Percentiles rank a stretch among this genome's conserved stretches.
phyloP scores from a whole-genome alignment of 2,113 vertebrate species.

The Gymnobelideus leadbeateri region DNA sequence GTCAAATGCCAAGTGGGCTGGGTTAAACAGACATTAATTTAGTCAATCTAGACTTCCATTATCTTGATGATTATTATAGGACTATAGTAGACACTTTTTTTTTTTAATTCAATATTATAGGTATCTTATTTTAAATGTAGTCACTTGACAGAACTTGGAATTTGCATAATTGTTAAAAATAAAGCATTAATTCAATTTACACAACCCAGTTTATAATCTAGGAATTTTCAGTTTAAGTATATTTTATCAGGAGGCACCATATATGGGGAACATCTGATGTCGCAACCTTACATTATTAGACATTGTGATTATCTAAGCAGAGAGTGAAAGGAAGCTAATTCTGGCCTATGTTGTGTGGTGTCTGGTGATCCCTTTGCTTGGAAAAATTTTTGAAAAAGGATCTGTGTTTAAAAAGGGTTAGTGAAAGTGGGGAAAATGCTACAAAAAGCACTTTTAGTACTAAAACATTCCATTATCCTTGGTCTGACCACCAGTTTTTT shows the following conservation, averaged over 20 bases:
- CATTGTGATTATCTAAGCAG: not conserved
- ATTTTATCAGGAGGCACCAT: not conserved
- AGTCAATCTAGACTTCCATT: not conserved
- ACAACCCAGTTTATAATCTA: not conserved
- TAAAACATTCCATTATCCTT: not conserved
- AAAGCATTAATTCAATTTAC: not conserved
- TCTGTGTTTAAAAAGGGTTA: not conserved
- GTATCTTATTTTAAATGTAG: not conserved
- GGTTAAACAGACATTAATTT: not conserved
- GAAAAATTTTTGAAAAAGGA: not conserved
- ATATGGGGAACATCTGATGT: not conserved
- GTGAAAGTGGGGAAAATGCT: not conserved
- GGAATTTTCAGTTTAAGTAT: not conserved
- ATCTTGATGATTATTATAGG: not conserved
- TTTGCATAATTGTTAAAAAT: not conserved
- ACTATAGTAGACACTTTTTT: not conserved
- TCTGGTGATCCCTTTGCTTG: not conserved
- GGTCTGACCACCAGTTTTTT: not conserved
- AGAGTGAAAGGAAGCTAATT: not conserved
- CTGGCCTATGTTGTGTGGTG: not conserved
- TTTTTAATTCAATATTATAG: not conserved
- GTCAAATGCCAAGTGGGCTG: not conserved
- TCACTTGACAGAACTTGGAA: not conserved
- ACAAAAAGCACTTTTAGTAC: not conserved
- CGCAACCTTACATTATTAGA: not conserved